A percentile compares a stretch with the other conserved stretches of the same genome.
phyloP scores from a whole-genome alignment of 35 echinoderm and acorn worm species.

The Ptychodera flava region DNA sequence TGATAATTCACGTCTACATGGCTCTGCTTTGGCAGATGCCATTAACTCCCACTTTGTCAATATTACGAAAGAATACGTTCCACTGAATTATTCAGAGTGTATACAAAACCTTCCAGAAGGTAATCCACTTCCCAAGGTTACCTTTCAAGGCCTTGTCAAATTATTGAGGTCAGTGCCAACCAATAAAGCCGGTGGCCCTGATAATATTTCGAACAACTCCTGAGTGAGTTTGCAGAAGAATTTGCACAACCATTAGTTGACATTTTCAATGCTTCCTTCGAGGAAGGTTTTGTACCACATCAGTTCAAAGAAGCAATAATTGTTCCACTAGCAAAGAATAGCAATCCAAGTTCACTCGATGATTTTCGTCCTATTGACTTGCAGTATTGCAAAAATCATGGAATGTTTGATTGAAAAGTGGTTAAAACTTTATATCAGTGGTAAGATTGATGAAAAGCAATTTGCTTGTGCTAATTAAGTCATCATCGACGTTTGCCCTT shows the following conservation, averaged over 20 bases:
- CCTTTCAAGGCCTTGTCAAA: conserved; percentile 33
- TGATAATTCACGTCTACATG: neutral
- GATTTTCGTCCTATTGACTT: conserved; percentile 18
- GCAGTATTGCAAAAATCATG: conserved; percentile 23
- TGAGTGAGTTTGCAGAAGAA: conserved; percentile 19
- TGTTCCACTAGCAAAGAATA: conserved; percentile 14
- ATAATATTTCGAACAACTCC: conserved; percentile 3
- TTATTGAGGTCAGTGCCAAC: conserved; percentile 1
- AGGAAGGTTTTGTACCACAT: conserved; percentile 16
- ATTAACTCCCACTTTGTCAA: conserved; percentile 17
- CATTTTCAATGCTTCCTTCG: conserved; percentile 36
- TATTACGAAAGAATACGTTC: conserved; percentile 24
- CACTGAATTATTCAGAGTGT: neutral
- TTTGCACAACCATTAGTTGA: conserved; percentile 8
- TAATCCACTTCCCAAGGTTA: neutral
- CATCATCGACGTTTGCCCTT: conserved; percentile 13
- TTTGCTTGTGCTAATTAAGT: conserved; percentile 27
- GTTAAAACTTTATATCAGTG: conserved; percentile 8
- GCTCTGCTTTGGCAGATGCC: conserved; percentile 5
- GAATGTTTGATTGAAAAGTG: conserved; percentile 37
- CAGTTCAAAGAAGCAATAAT: conserved; percentile 29
- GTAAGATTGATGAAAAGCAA: conserved; percentile 16
- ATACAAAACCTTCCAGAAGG: conserved; percentile 10
- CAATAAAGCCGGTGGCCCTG: conserved; percentile 11
- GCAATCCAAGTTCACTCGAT: neutral